Evolutionary conservation across 2,888 invertebrate species (phyloP).

Genomic region (Drosophila formosana): DNA sequence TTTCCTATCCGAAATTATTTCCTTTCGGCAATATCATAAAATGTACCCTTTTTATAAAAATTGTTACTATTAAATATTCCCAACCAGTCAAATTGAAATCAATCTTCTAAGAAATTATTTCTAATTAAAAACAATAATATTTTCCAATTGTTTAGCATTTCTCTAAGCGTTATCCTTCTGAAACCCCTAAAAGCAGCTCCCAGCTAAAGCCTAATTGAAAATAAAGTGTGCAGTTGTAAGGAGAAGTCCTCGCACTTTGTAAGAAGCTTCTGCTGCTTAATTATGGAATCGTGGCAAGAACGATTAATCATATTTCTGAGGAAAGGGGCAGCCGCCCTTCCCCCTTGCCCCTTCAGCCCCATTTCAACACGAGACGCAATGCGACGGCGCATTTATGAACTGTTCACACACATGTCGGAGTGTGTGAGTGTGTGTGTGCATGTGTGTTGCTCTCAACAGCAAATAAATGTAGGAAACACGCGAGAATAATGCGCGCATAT

Average conservation of each 20-base stretch:
- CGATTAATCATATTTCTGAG: constrained; percentile 54
- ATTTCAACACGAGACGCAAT: constrained; percentile 25
- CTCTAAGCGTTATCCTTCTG: background rate
- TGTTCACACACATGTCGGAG: constrained; percentile 19
- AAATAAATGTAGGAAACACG: constrained; percentile 67
- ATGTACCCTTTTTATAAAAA: no score
- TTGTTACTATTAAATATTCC: no score
- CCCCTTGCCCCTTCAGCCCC: background rate
- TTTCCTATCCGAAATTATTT: no score
- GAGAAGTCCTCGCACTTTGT: background rate
- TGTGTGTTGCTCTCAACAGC: constrained; percentile 34
- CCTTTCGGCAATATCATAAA: no score
- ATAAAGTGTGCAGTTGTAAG: constrained; percentile 22
- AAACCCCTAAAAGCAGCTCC: background rate
- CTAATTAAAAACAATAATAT: no score
- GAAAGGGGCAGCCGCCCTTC: constrained; percentile 3
- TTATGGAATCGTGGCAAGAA: constrained; percentile 41
- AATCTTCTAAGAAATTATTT: no score
- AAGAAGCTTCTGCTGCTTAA: constrained; percentile 39
- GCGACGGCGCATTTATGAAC: constrained; percentile 44
- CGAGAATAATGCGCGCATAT: constrained; percentile 78
- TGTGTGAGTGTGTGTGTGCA: constrained; percentile 2
- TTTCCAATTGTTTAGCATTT: background rate
- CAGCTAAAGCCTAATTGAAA: constrained; percentile 39
- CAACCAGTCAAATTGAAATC: no score